Evolutionary conservation across 2,797 vertebrate species (phyloP).

Genomic region (Typhlichthys eigenmanni): DNA sequence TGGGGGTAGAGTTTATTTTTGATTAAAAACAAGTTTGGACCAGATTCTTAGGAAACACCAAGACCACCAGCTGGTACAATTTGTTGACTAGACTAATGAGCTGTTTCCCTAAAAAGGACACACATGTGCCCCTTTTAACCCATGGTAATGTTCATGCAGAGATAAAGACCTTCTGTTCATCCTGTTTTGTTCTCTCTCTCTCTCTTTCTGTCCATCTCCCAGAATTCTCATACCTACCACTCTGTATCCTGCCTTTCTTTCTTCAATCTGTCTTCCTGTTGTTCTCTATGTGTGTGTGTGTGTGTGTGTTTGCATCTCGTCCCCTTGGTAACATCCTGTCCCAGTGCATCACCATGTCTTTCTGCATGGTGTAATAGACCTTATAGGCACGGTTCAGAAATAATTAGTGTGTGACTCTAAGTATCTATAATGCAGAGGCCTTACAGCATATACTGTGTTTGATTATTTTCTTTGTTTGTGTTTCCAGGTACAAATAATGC

Average conservation of each 20-base stretch:
- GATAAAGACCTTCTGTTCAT: conserved; percentile 19
- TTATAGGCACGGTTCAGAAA: neutral
- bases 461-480: neutral
- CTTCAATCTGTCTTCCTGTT: conserved; percentile 76
- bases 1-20: too few species aligned
- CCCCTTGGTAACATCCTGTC: conserved; percentile 24
- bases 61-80: too few species aligned
- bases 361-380: conserved; percentile 1
- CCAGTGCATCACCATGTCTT: conserved; percentile 4
- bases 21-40: too few species aligned
- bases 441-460: neutral
- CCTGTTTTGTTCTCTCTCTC: conserved; percentile 50
- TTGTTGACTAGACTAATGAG: too few species aligned
- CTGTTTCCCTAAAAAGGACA: neutral
- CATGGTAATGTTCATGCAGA: too few species aligned
- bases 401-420: neutral
- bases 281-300: conserved; percentile 47
- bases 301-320: conserved; percentile 18
- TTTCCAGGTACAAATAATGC: conserved; percentile 81
- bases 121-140: neutral
- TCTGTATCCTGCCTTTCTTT: conserved; percentile 78
- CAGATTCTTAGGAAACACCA: too few species aligned
- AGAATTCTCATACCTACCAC: conserved; percentile 36
- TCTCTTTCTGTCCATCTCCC: conserved; percentile 50
- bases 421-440: neutral